These are phyloP conservation scores for Galemys pyrenaicus DNA, from an alignment of 2,113 vertebrate species.

Conservation along the genomic window DNA sequence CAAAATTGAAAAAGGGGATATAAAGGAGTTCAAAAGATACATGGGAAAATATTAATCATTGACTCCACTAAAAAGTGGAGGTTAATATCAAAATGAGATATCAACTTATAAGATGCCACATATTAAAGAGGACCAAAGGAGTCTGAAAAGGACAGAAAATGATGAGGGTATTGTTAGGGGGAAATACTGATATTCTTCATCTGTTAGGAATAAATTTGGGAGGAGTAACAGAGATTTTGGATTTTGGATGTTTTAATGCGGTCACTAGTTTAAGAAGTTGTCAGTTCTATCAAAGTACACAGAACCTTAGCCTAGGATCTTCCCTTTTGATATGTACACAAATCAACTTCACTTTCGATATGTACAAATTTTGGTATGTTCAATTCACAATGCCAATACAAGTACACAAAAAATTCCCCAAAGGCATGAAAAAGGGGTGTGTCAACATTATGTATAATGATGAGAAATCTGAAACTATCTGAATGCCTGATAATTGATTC, in stretches of 20 bases:
- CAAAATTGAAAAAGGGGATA: too few relatives aligned
- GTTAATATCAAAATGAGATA: too few relatives aligned
- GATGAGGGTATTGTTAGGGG: too few relatives aligned
- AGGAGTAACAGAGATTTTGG: background rate
- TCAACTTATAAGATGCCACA: too few relatives aligned
- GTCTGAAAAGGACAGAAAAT: too few relatives aligned
- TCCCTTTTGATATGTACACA: too few relatives aligned
- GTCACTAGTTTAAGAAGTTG: background rate
- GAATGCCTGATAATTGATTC: background rate
- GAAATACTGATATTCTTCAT: background rate
- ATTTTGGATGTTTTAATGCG: conserved; percentile 12
- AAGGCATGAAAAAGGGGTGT: background rate
- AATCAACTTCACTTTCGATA: background rate
- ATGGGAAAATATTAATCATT: too few relatives aligned
- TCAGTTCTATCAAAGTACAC: background rate
- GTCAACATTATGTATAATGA: background rate
- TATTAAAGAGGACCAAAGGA: too few relatives aligned
- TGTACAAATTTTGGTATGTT: background rate
- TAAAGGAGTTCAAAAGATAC: too few relatives aligned
- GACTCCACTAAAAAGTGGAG: too few relatives aligned
- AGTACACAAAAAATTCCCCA: background rate
- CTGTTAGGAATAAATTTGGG: background rate
- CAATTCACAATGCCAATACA: too few relatives aligned
- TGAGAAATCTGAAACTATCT: background rate
- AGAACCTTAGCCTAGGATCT: background rate